A percentile compares a stretch with the other conserved stretches of the same genome.
These are phyloP conservation scores for Tachystola acroxantha DNA, from an alignment of 2,888 invertebrate genomes.

Conservation along the genomic window DNA sequence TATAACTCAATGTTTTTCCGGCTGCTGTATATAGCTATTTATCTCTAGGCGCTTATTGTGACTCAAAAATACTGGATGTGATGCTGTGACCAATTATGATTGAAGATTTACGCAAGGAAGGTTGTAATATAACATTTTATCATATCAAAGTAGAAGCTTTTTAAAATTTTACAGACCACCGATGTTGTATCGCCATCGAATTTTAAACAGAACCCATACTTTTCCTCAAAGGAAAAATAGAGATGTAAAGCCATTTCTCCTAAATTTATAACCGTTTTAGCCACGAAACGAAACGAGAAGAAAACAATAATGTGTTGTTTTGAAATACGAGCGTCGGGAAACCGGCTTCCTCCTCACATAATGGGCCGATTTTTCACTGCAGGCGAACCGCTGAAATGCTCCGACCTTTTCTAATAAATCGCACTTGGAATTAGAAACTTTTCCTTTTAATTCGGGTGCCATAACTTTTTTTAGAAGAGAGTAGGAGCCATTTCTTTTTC, in stretches of 20 bases:
- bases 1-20: no score
- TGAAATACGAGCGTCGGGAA: constrained; percentile 60
- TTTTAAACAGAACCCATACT: constrained; percentile 13
- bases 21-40: no score
- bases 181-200: constrained; percentile 5
- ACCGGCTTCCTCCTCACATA: constrained; percentile 42
- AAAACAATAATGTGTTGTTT: constrained; percentile 74
- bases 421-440: constrained; percentile 44
- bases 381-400: constrained; percentile 55
- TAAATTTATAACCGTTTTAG: constrained; percentile 62
- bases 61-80: no score
- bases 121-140: no score
- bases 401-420: constrained; percentile 56
- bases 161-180: no score
- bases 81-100: no score
- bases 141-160: no score
- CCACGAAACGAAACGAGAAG: constrained; percentile 56
- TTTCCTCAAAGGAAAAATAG: constrained; percentile 30
- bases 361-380: constrained; percentile 69
- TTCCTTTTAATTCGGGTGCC: constrained; percentile 32
- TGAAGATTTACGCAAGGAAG: no score
- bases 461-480: constrained; percentile 17
- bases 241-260: constrained; percentile 38
- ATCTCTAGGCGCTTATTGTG: no score
- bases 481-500: neutral